Percentiles rank a stretch among this genome's conserved stretches.
phyloP scores from a whole-genome alignment of 2,888 invertebrate genomes.

The Caenorhabditis angaria region DNA sequence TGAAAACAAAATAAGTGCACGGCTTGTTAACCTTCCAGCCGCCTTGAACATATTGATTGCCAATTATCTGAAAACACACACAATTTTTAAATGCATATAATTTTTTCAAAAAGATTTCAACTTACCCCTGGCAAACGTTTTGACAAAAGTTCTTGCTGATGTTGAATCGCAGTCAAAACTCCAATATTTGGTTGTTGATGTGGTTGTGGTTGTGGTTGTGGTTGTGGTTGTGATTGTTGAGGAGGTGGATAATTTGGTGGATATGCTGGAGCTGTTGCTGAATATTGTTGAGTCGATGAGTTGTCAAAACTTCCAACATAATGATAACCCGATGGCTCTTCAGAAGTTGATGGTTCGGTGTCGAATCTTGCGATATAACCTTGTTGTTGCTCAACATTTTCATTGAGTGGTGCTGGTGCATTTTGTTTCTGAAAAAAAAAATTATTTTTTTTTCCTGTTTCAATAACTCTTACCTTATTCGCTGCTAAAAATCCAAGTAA shows the following conservation, averaged over 20 bases:
- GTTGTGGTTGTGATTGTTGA: not conserved
- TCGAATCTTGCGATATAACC: not conserved
- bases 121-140: slow-evolving; percentile 9
- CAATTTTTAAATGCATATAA: not conserved
- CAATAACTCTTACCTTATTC: too few species aligned
- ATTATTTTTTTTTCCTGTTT: too few species aligned
- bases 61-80: not conserved
- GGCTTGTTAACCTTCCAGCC: slow-evolving; percentile 18
- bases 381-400: too few species aligned
- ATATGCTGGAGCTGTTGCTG: not conserved
- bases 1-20: slow-evolving; percentile 25
- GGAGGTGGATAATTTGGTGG: not conserved
- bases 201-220: not conserved
- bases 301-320: not conserved
- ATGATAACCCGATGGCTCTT: not conserved
- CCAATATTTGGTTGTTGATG: slow-evolving; percentile 15
- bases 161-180: slow-evolving; percentile 5
- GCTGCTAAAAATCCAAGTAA: too few species aligned
- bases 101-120: not conserved
- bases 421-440: not conserved
- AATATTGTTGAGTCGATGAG: too few species aligned
- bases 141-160: slow-evolving; percentile 4
- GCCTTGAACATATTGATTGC: slow-evolving; percentile 19
- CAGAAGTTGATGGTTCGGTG: not conserved
- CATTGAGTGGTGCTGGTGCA: not conserved